These are phyloP conservation scores for Plectus sambesii DNA, from an alignment of 1,140 invertebrate genomes.

Conservation along the genomic window DNA sequence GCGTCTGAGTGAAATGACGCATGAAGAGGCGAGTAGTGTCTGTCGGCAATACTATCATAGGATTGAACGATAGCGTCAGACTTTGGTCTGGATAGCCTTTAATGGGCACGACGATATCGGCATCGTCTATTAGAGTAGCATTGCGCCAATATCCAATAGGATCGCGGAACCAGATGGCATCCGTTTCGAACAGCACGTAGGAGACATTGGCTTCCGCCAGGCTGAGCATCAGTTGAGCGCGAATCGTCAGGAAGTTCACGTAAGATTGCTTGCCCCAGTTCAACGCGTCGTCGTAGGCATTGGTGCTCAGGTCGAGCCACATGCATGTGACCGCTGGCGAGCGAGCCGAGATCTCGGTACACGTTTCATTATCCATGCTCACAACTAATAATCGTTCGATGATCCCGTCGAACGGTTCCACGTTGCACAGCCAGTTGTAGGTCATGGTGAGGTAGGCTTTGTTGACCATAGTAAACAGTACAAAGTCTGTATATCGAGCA, in stretches of 20 bases:
- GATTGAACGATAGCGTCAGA: constrained; percentile 32
- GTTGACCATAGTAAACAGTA: constrained; percentile 33
- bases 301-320: constrained; percentile 17
- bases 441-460: constrained; percentile 35
- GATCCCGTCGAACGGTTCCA: constrained; percentile 23
- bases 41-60: constrained; percentile 31
- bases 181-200: constrained; percentile 33
- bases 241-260: constrained; percentile 27
- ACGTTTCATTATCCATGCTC: constrained; percentile 16
- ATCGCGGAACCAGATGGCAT: constrained; percentile 35
- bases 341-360: constrained; percentile 22
- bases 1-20: constrained; percentile 19
- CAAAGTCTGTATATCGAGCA: too few species aligned
- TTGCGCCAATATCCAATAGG: constrained; percentile 20
- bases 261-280: constrained; percentile 34
- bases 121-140: constrained; percentile 25
- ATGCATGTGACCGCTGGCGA: constrained; percentile 31
- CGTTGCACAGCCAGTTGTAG: constrained; percentile 37
- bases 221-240: constrained; percentile 21
- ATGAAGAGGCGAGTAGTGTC: constrained; percentile 25
- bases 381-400: constrained; percentile 26
- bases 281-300: constrained; percentile 20
- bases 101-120: constrained; percentile 29
- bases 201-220: constrained; percentile 30
- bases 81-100: constrained; percentile 30